phyloP scores from a whole-genome alignment of 2,888 invertebrate species.

The Carcina quercana region DNA sequence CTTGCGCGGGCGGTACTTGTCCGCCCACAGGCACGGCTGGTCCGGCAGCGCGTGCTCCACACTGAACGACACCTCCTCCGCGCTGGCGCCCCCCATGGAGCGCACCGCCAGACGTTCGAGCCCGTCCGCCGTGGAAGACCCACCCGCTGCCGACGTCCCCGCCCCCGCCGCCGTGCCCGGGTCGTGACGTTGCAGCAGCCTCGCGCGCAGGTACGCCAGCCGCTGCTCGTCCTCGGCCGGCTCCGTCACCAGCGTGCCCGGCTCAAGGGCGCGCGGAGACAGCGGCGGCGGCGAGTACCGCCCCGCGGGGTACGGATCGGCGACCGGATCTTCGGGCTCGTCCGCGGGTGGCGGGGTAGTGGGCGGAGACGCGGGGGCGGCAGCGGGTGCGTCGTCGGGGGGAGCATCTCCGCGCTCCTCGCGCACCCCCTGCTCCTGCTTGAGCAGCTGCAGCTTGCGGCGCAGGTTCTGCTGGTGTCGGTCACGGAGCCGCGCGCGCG shows the following conservation, averaged over 20 bases:
- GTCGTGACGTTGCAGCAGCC: conserved; percentile 47
- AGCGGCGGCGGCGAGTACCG: conserved; percentile 89
- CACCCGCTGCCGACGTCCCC: conserved; percentile 52
- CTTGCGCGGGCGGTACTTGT: conserved; percentile 97
- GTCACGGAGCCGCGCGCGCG: conserved; percentile 92
- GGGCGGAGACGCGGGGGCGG: conserved; percentile 17
- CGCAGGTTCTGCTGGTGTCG: conserved; percentile 92
- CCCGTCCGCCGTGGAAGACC: conserved; percentile 10
- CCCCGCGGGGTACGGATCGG: conserved; percentile 80
- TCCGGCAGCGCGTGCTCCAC: conserved; percentile 91
- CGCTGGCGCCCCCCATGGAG: conserved; percentile 74
- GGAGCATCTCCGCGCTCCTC: conserved; percentile 10
- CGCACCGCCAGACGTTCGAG: conserved; percentile 27
- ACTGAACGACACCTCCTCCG: conserved; percentile 93
- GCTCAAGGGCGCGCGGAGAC: conserved; percentile 75
- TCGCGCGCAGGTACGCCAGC: conserved; percentile 81
- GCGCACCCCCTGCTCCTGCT: conserved; percentile 88
- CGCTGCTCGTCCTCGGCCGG: conserved; percentile 85
- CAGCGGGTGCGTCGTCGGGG: conserved; percentile 14
- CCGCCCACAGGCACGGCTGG: conserved; percentile 95
- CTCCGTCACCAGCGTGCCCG: conserved; percentile 83
- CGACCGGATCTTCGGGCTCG: conserved; percentile 25
- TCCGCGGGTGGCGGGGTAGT: conserved; percentile 14
- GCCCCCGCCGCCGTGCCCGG: conserved; percentile 68
- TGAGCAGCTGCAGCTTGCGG: conserved; percentile 91